Evolutionary conservation across 2,888 invertebrate species (phyloP).

Genomic region (Ligdia adustata): DNA sequence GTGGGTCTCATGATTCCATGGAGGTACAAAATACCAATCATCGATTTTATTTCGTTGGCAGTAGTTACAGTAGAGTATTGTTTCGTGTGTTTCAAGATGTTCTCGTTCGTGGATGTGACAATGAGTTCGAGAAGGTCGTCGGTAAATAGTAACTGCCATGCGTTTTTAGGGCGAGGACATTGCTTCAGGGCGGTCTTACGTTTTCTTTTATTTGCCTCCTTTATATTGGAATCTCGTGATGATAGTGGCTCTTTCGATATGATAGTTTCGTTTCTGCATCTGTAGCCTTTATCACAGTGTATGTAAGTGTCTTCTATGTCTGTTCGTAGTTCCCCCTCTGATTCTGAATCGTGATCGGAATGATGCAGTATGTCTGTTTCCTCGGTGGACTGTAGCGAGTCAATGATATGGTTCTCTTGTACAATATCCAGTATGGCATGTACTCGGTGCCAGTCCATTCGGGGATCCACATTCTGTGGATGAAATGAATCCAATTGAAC

Average conservation of each 20-base stretch:
- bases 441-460: conserved; percentile 80
- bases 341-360: conserved; percentile 73
- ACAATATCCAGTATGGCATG: conserved; percentile 77
- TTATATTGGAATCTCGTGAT: conserved; percentile 25
- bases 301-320: conserved; percentile 56
- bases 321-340: conserved; percentile 63
- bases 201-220: conserved; percentile 52
- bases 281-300: conserved; percentile 60
- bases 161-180: conserved; percentile 59
- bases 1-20: conserved; percentile 73
- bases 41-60: conserved; percentile 64
- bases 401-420: conserved; percentile 73
- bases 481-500: conserved; percentile 77
- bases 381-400: conserved; percentile 70
- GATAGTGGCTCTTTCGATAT: conserved; percentile 52
- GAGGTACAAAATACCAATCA: conserved; percentile 73
- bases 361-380: conserved; percentile 66
- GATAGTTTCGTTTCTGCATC: conserved; percentile 58
- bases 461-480: conserved; percentile 80
- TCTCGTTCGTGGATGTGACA: conserved; percentile 69
- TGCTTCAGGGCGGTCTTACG: conserved; percentile 46
- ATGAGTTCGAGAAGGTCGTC: conserved; percentile 71
- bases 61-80: conserved; percentile 45
- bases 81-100: conserved; percentile 52
- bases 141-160: conserved; percentile 71